Evolutionary conservation across 2,113 vertebrate species (phyloP).

Genomic region (Oostethus manadensis): DNA sequence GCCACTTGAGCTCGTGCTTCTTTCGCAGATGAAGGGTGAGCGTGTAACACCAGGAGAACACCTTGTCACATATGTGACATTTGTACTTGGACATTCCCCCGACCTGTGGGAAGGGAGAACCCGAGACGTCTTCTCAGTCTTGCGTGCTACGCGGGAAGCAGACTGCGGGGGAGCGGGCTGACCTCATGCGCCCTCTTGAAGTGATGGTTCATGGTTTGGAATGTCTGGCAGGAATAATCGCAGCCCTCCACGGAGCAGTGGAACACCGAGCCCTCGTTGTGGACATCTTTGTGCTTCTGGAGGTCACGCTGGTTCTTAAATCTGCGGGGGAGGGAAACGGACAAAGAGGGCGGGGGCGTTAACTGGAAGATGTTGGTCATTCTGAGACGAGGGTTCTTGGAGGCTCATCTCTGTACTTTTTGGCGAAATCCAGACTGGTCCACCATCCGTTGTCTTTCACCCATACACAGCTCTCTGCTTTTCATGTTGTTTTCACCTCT

Average conservation of each 20-base stretch:
- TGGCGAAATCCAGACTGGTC: no score
- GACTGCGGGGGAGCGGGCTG: conserved; percentile 11
- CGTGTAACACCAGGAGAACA: conserved; percentile 77
- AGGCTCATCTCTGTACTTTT: no score
- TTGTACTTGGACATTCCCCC: conserved; percentile 73
- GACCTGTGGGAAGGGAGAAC: conserved; percentile 47
- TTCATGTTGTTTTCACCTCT: background rate
- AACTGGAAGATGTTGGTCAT: background rate
- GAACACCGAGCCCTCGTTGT: conserved; percentile 71
- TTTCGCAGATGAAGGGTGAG: conserved; percentile 72
- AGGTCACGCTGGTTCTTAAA: conserved; percentile 74
- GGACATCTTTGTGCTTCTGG: conserved; percentile 73
- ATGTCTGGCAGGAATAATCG: conserved; percentile 65
- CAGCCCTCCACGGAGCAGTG: conserved; percentile 74
- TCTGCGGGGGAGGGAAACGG: conserved; percentile 45
- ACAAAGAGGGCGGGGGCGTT: background rate
- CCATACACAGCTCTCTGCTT: background rate
- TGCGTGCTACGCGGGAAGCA: background rate
- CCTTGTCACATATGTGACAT: conserved; percentile 74
- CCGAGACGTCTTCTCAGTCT: background rate
- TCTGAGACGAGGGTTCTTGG: background rate
- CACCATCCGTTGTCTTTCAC: background rate
- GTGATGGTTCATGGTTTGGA: conserved; percentile 57
- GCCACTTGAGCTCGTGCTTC: conserved; percentile 75
- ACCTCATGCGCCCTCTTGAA: conserved; percentile 69